Percentiles rank a stretch among this genome's conserved stretches.
These are phyloP conservation scores for Drosophila colorata DNA, from an alignment of 2,888 invertebrate genomes.

Conservation along the genomic window DNA sequence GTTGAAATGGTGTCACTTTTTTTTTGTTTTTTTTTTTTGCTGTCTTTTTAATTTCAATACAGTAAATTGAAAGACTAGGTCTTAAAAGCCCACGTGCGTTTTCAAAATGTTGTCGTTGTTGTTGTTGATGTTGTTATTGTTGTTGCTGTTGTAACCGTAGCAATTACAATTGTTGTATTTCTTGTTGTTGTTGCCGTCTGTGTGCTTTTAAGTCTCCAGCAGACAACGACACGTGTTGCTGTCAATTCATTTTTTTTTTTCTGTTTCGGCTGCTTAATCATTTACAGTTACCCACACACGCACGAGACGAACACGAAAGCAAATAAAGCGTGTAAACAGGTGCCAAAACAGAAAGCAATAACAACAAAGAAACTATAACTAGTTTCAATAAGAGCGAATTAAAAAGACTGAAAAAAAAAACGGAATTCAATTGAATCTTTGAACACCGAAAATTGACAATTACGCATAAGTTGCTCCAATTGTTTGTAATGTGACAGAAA, in stretches of 20 bases:
- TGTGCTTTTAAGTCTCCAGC: conserved; percentile 29
- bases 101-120: conserved; percentile 10
- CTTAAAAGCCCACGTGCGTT: conserved; percentile 50
- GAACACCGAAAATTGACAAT: conserved; percentile 30
- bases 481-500: conserved; percentile 58
- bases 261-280: conserved; percentile 39
- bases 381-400: conserved; percentile 34
- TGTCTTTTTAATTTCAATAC: conserved; percentile 43
- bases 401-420: conserved; percentile 14
- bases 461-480: conserved; percentile 70
- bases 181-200: conserved; percentile 28
- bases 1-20: conserved; percentile 48
- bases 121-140: conserved; percentile 10
- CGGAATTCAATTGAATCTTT: conserved; percentile 53
- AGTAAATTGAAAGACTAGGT: conserved; percentile 41
- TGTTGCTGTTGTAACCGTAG: conserved; percentile 26
- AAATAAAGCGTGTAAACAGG: conserved; percentile 63
- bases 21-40: conserved; percentile 32
- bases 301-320: conserved; percentile 17
- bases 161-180: conserved; percentile 28
- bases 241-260: conserved; percentile 46
- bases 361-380: conserved; percentile 43
- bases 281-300: conserved; percentile 49
- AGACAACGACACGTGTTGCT: conserved; percentile 60
- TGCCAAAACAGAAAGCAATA: conserved; percentile 57